Base-by-base conservation (phyloP, 2,888 invertebrate species). In the Hyposoter didymator region DNA sequence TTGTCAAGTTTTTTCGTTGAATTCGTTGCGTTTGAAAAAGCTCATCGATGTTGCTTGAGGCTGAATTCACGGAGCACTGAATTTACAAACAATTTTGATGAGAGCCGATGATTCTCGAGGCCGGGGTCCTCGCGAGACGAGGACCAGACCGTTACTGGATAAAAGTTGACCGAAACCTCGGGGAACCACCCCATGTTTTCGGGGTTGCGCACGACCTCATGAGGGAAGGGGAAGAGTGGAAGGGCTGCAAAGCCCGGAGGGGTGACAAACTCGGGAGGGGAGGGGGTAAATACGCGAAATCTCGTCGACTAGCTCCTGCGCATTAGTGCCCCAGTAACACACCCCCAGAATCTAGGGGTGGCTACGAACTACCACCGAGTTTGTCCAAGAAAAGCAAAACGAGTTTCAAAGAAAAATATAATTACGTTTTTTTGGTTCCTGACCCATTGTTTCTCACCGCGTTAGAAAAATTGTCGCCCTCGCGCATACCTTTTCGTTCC, bases 291-390 rank as follows among this genome's bases (percentile, higher is more conserved):
- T 87, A 87, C 86, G 88, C 80, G 85, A 89, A 91, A 90, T 91
- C 90, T 89, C 89, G 88, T 89, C 88, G 89, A 90, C 88, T 88
- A 90, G 88, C 92, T 92, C 91, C 92, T 93, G 93, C 93, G 93
- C 93, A 92, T 91, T 91, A 89, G 89, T 93, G 92, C 91, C 93
- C 92, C 91, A 92, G 91, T 93, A 92, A 92, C 92, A 91, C 92
- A 92, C 92, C 92, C 90, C 91, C 92, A 89, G 82, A 32, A 80
- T 52, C 79, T 87, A 82, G 86, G 87, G 87, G 86, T 87, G 84
- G 87, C 83, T 88, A 89, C 84, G 90, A 91, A 79, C 86, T 78
- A 74, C 84, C 78, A 75, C 81, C 86, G 85, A 88, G 86, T 81
- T 76, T 83, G 82, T 88, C 85, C 89, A 88, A 91, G 85, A 52